Evolutionary conservation across 2,797 vertebrate species (phyloP).

Genomic region (Phylloscopus collybita): DNA sequence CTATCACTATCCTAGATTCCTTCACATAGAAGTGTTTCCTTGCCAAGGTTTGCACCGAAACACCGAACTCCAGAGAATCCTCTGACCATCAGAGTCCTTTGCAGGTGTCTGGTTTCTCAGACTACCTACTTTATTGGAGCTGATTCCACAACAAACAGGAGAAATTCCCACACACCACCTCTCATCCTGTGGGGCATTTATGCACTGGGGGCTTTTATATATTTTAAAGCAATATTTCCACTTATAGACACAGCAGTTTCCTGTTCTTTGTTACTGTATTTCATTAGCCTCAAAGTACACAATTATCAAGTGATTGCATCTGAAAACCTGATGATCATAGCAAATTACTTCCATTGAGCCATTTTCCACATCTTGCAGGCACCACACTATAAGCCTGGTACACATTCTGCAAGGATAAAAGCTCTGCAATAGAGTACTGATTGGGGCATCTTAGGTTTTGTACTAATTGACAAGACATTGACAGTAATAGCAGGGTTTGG

Average conservation of each 20-base stretch:
- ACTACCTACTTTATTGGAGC: not conserved
- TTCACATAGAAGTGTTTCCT: not conserved
- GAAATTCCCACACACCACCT: not conserved
- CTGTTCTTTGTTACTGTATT: not conserved
- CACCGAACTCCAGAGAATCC: not conserved
- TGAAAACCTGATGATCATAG: conserved; percentile 24
- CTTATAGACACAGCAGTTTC: not conserved
- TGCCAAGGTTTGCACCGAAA: not conserved
- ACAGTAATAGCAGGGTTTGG: not conserved
- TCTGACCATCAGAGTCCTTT: not conserved
- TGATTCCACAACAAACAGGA: not conserved
- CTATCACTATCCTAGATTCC: not conserved
- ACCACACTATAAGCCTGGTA: not conserved
- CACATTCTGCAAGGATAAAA: not conserved
- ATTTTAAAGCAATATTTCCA: conserved; percentile 4
- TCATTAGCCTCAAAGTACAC: conserved; percentile 29
- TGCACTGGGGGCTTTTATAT: not conserved
- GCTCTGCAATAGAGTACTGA: not conserved
- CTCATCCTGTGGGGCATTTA: not conserved
- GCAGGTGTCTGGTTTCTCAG: not conserved
- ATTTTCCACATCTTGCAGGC: not conserved
- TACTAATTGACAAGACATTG: not conserved
- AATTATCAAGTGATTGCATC: conserved; percentile 31
- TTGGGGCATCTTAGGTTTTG: not conserved
- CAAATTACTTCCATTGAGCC: conserved; percentile 17